Conservation (phyloP, 2,888 invertebrate species). For the Eupelmus urozonus region DNA sequence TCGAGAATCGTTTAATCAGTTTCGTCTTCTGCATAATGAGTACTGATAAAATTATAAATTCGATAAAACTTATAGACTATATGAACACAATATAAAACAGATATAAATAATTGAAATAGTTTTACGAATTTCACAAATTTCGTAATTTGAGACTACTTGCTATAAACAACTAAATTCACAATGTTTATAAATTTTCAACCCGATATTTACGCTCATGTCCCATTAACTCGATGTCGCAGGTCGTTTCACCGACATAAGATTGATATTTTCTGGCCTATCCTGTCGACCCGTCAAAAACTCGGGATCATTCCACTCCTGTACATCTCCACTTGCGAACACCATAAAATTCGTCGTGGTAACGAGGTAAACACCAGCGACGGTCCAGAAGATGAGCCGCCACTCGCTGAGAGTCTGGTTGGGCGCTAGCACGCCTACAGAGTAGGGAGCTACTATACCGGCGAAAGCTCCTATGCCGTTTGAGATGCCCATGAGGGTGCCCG, state of each 20-base stretch:
- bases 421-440: conserved; percentile 82
- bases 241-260: not conserved
- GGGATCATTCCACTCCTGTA: conserved; percentile 85
- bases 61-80: too few species aligned
- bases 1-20: too few species aligned
- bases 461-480: conserved; percentile 82
- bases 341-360: conserved; percentile 83
- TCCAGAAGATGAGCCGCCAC: conserved; percentile 88
- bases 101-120: too few species aligned
- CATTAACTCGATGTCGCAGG: not conserved
- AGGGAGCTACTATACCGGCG: conserved; percentile 83
- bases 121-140: too few species aligned
- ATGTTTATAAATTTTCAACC: not conserved
- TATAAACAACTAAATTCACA: too few species aligned
- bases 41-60: too few species aligned
- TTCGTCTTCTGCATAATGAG: too few species aligned
- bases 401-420: conserved; percentile 74
- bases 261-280: not conserved
- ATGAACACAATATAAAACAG: too few species aligned
- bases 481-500: conserved; percentile 73
- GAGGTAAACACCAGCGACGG: conserved; percentile 83
- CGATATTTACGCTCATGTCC: too few species aligned
- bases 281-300: not conserved
- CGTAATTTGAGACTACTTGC: too few species aligned
- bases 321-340: conserved; percentile 84